These are phyloP conservation scores for Emys orbicularis DNA, from an alignment of 2,797 vertebrate genomes.

Conservation along the genomic window DNA sequence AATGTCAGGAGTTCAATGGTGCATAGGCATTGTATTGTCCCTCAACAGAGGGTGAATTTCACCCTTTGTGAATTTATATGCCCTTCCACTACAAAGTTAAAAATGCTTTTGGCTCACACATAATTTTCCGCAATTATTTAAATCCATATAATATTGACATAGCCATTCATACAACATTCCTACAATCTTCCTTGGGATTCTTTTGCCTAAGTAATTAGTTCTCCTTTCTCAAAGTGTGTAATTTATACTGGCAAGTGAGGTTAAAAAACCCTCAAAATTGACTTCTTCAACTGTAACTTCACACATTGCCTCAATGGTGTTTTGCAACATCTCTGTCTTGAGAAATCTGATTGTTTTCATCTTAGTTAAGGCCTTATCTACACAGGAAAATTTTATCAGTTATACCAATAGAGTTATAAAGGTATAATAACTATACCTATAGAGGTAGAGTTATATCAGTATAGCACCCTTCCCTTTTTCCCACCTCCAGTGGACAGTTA, in stretches of 20 bases:
- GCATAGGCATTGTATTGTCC: neutral
- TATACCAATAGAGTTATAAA: neutral
- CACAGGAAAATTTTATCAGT: neutral
- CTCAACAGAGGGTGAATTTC: neutral
- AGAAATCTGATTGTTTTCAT: neutral
- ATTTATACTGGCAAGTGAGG: neutral
- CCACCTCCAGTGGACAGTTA: neutral
- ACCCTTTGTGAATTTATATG: neutral
- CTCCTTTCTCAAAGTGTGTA: neutral
- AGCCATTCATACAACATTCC: neutral
- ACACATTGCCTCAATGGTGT: neutral
- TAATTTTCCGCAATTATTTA: neutral
- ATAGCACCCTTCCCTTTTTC: neutral
- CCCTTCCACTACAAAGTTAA: neutral
- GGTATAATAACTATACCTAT: neutral
- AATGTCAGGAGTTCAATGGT: neutral
- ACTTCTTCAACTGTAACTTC: neutral
- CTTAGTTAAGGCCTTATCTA: neutral
- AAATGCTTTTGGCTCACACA: conserved; percentile 15
- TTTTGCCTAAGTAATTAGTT: conserved; percentile 4
- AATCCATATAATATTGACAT: neutral
- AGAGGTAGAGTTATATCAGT: neutral
- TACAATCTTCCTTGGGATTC: neutral
- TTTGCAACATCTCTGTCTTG: neutral
- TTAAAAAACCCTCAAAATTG: neutral